Conservation (phyloP, 53 echinoderm and acorn worm genomes). For the Arbacia lixula region DNA sequence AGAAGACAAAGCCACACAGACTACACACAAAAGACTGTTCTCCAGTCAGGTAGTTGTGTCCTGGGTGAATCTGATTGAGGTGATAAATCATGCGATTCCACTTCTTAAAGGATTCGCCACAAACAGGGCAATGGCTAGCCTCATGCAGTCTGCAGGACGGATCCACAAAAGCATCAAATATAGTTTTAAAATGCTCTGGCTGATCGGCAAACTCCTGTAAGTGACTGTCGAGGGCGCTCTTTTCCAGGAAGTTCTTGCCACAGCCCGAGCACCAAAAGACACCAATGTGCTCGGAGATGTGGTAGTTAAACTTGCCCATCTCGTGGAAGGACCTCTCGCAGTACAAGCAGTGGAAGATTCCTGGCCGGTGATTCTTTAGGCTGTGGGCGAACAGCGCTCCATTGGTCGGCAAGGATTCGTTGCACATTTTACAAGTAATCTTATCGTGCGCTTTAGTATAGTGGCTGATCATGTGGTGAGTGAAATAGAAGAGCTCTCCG, state of each 20-base stretch:
- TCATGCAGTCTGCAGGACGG: too few relatives aligned
- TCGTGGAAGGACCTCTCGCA: conserved; percentile 12
- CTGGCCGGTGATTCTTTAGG: background rate
- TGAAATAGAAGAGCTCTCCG: conserved; percentile 1
- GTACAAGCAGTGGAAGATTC: conserved; percentile 16
- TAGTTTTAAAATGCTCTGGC: conserved; percentile 4
- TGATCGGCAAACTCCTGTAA: background rate
- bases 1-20: background rate
- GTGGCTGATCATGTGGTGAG: background rate
- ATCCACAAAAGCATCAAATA: background rate
- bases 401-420: background rate
- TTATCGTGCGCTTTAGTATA: conserved; percentile 7
- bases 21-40: background rate
- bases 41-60: background rate
- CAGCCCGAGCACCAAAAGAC: conserved; percentile 11
- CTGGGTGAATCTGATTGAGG: conserved; percentile 13
- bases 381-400: background rate
- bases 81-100: too few relatives aligned
- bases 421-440: conserved; percentile 15
- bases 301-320: conserved; percentile 6
- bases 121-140: background rate
- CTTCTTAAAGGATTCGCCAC: conserved; percentile 12
- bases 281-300: conserved; percentile 1
- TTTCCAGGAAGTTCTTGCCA: conserved; percentile 18
- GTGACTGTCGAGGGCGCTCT: background rate